phyloP scores from a whole-genome alignment of 1,140 invertebrate genomes.

The Drosophila triauraria region DNA sequence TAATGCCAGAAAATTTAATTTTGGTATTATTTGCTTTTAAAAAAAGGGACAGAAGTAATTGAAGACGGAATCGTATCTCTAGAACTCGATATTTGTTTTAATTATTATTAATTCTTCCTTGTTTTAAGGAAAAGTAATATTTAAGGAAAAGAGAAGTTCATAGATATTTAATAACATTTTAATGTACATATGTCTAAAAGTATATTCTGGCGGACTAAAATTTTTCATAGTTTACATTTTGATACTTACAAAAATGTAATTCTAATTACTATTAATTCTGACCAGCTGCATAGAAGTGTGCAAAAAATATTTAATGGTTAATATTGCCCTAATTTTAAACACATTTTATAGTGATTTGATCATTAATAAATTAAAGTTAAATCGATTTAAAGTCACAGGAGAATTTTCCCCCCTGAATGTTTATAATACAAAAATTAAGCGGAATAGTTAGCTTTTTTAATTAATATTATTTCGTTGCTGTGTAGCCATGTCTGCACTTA shows the following conservation, averaged over 20 bases:
- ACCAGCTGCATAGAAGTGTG: too few relatives aligned
- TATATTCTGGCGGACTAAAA: too few relatives aligned
- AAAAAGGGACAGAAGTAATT: too few relatives aligned
- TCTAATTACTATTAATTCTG: too few relatives aligned
- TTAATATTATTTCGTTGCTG: not conserved
- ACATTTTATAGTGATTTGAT: not conserved
- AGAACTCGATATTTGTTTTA: too few relatives aligned
- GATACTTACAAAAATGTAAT: too few relatives aligned
- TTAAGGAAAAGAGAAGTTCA: rapidly evolving
- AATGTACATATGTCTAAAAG: not conserved
- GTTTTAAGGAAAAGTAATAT: too few relatives aligned
- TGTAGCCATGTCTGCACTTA: conserved; percentile 74
- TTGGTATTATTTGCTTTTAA: too few relatives aligned
- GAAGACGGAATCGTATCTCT: too few relatives aligned
- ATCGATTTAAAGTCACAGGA: not conserved
- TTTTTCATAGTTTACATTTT: too few relatives aligned
- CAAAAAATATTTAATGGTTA: too few relatives aligned
- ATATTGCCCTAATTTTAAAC: not conserved
- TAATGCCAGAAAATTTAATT: not conserved
- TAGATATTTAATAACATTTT: not conserved
- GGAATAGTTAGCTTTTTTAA: not conserved
- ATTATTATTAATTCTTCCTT: not conserved
- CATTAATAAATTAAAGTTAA: not conserved
- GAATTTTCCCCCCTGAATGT: not conserved
- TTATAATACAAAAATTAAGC: not conserved